These are phyloP conservation scores for Brachionus calyciflorus DNA, from an alignment of 1,140 invertebrate species.

Conservation along the genomic window DNA sequence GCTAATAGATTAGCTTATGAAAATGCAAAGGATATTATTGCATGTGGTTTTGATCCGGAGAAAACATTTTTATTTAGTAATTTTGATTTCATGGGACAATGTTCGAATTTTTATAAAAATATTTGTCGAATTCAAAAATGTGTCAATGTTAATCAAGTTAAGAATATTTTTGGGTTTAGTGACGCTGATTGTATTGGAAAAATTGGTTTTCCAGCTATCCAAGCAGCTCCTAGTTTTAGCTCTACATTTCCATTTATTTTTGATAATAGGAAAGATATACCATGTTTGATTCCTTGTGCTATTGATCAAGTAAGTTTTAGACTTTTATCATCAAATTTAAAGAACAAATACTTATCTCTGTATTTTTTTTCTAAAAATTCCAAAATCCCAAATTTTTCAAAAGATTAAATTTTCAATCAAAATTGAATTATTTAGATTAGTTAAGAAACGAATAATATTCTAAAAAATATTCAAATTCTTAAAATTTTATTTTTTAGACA, in stretches of 20 bases:
- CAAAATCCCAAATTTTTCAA: too few relatives aligned
- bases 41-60: constrained; percentile 87
- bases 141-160: constrained; percentile 43
- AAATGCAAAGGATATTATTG: constrained; percentile 97
- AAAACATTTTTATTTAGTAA: constrained; percentile 98
- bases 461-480: too few relatives aligned
- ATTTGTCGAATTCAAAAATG: constrained; percentile 40
- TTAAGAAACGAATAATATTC: too few relatives aligned
- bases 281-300: constrained; percentile 93
- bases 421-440: too few relatives aligned
- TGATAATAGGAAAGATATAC: constrained; percentile 68
- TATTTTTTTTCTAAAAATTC: too few relatives aligned
- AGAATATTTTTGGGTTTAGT: constrained; percentile 86
- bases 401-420: too few relatives aligned
- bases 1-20: constrained; percentile 77
- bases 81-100: constrained; percentile 79
- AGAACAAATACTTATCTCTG: too few relatives aligned
- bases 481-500: too few relatives aligned
- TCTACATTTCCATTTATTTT: constrained; percentile 95
- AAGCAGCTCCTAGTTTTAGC: constrained; percentile 90
- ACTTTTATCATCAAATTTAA: too few relatives aligned
- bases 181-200: constrained; percentile 93
- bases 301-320: constrained; percentile 79
- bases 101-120: constrained; percentile 43
- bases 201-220: constrained; percentile 90